These are phyloP conservation scores for Hirudinaria manillensis DNA, from an alignment of 2,888 invertebrate species.

Conservation along the genomic window DNA sequence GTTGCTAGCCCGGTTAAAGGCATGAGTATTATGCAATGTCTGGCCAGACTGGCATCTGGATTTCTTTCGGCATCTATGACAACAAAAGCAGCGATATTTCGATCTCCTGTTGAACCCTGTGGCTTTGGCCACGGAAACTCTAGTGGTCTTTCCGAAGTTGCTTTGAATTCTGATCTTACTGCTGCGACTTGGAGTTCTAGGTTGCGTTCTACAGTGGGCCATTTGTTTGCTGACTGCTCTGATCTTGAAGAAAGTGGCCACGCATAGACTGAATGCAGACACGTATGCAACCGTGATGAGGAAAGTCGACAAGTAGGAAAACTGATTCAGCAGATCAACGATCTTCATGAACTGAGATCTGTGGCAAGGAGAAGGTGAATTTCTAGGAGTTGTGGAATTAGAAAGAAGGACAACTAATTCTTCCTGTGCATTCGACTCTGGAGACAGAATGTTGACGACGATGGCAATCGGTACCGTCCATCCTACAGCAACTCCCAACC, in stretches of 20 bases:
- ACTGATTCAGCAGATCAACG: conserved; percentile 19
- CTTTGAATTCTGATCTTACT: too few species aligned
- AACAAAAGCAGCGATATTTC: too few species aligned
- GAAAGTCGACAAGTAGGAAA: conserved; percentile 31
- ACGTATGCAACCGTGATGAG: conserved; percentile 35
- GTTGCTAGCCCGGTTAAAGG: too few species aligned
- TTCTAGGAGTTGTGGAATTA: not conserved
- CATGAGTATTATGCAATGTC: too few species aligned
- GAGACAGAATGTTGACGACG: not conserved
- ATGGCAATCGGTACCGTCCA: conserved; percentile 26
- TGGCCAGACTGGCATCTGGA: too few species aligned
- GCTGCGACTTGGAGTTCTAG: too few species aligned
- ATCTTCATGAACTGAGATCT: not conserved
- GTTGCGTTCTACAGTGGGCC: not conserved
- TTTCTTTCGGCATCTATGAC: too few species aligned
- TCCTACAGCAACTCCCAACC: conserved; percentile 30
- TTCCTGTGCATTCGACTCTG: not conserved
- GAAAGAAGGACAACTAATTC: not conserved
- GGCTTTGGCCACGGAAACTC: too few species aligned
- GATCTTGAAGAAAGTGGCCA: conserved; percentile 36
- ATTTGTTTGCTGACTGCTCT: conserved; percentile 35
- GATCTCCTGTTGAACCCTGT: too few species aligned
- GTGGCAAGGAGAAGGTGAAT: not conserved
- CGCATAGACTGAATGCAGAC: conserved; percentile 34
- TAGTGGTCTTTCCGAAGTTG: too few species aligned